These are phyloP conservation scores for Xiphorhynchus erythropygius DNA, from an alignment of 2,797 vertebrate species.

Conservation along the genomic window DNA sequence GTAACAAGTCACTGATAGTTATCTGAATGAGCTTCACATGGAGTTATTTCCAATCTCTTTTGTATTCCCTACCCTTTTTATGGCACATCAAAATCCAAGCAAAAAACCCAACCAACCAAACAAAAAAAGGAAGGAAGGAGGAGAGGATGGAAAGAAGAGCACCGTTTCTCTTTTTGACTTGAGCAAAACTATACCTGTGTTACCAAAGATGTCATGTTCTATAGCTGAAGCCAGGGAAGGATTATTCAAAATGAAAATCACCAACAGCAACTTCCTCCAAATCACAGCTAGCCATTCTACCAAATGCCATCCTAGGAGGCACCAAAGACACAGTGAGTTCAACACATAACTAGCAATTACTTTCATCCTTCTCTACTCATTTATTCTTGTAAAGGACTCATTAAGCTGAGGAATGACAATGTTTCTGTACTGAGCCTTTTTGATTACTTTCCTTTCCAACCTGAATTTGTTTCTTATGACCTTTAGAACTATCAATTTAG, in stretches of 20 bases:
- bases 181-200: neutral
- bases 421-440: slow-evolving; percentile 33
- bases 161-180: neutral
- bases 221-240: neutral
- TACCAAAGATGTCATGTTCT: neutral
- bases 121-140: rapidly evolving
- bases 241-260: neutral
- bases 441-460: slow-evolving; percentile 66
- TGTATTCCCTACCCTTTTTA: neutral
- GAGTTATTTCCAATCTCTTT: neutral
- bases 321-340: neutral
- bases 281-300: neutral
- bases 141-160: neutral
- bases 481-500: slow-evolving; percentile 68
- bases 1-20: neutral
- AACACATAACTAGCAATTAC: slow-evolving; percentile 58
- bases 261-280: neutral
- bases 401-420: slow-evolving; percentile 63
- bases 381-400: slow-evolving; percentile 69
- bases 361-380: slow-evolving; percentile 68
- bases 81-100: neutral
- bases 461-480: slow-evolving; percentile 68
- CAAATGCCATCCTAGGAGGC: neutral
- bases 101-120: neutral
- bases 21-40: neutral